These are phyloP conservation scores for Loxodonta africana DNA, from an alignment of 2,113 vertebrate species.

Conservation along the genomic window DNA sequence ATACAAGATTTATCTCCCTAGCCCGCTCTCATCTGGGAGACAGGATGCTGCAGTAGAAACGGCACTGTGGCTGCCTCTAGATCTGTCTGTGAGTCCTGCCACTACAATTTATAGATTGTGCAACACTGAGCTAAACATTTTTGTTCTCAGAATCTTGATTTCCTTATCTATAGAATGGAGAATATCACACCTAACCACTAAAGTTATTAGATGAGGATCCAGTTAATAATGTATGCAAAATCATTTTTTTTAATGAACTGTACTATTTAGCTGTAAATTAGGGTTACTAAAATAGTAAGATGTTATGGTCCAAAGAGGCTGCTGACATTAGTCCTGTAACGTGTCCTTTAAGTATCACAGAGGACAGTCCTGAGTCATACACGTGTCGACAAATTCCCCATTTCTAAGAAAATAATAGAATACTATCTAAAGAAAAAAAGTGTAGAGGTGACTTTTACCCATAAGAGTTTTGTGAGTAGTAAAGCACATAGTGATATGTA, in stretches of 20 bases:
- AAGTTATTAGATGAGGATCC: not conserved
- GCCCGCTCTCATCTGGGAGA: not conserved
- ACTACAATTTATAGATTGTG: not conserved
- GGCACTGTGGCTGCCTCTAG: not conserved
- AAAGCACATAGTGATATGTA: not conserved
- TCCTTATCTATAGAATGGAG: not conserved
- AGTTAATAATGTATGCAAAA: not conserved
- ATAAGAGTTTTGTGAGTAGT: not conserved
- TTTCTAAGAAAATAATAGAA: not conserved
- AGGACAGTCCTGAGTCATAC: not conserved
- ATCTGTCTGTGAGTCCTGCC: not conserved
- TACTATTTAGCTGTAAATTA: not conserved
- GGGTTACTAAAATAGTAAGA: not conserved
- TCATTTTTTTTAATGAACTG: not conserved
- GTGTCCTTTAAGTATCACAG: not conserved
- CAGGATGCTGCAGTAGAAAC: rapidly evolving
- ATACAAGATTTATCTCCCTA: no score
- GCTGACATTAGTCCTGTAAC: not conserved
- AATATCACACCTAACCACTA: rapidly evolving
- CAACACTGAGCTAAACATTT: not conserved
- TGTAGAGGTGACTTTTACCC: not conserved
- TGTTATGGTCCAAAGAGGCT: not conserved
- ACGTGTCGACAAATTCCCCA: not conserved
- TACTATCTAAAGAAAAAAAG: not conserved
- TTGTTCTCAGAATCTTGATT: not conserved